Conservation (phyloP, 2,797 vertebrate genomes). For the Xyrichtys novacula region DNA sequence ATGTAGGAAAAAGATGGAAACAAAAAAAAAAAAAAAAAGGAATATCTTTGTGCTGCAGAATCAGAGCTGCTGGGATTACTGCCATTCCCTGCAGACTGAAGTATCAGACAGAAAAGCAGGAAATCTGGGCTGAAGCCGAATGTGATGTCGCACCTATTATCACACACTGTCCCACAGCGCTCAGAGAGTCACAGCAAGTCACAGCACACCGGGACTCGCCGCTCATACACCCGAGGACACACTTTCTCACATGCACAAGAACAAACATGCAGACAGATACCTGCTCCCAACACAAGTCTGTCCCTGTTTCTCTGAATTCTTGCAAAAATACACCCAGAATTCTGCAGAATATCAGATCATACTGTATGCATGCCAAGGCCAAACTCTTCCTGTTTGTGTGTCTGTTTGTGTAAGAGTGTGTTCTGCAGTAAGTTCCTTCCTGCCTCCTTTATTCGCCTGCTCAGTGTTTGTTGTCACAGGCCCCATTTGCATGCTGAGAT, state of each 20-base stretch:
- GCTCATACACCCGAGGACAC: constrained; percentile 6
- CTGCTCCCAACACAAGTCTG: background rate
- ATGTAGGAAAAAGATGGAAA: constrained; percentile 9
- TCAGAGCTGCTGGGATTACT: constrained; percentile 17
- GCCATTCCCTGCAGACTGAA: constrained; percentile 36
- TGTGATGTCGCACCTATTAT: constrained; percentile 71
- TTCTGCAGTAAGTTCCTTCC: constrained; percentile 21
- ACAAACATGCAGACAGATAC: constrained; percentile 14
- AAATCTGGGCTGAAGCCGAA: constrained; percentile 44
- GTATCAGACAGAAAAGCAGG: constrained; percentile 17
- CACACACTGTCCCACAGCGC: constrained; percentile 35
- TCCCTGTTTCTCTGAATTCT: constrained; percentile 12
- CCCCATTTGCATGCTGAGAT: constrained; percentile 75
- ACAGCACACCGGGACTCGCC: constrained; percentile 4
- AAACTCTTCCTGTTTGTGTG: background rate
- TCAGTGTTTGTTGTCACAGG: constrained; percentile 66
- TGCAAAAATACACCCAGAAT: background rate
- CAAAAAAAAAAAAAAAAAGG: background rate
- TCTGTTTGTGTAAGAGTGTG: background rate
- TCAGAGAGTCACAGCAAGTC: constrained; percentile 28
- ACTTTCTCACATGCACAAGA: background rate
- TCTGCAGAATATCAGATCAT: background rate
- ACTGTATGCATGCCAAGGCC: background rate
- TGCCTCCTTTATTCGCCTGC: constrained; percentile 49
- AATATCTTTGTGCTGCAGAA: constrained; percentile 10